These are phyloP conservation scores for Dugesia japonica DNA, from an alignment of 2,888 invertebrate species.

Conservation along the genomic window DNA sequence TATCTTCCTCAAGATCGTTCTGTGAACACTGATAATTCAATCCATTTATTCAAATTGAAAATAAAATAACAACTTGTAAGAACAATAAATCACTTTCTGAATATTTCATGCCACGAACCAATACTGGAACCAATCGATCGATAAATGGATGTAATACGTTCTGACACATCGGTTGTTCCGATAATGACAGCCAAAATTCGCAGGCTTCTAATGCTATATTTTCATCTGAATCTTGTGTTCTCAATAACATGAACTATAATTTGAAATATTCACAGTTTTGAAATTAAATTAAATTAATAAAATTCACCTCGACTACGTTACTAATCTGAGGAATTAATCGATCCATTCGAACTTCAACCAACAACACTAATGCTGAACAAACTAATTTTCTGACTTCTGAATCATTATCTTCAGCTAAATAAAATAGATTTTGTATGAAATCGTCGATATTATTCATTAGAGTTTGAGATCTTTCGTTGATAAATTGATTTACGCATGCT, in stretches of 20 bases:
- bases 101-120: constrained; percentile 91
- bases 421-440: constrained; percentile 76
- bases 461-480: constrained; percentile 76
- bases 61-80: neutral
- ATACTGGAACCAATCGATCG: constrained; percentile 67
- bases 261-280: neutral
- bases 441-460: constrained; percentile 81
- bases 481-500: constrained; percentile 94
- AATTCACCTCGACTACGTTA: constrained; percentile 71
- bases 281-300: constrained; percentile 12
- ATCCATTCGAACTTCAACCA: constrained; percentile 84
- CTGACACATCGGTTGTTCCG: constrained; percentile 68
- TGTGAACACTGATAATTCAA: too few species aligned
- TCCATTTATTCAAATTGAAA: too few species aligned
- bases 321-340: constrained; percentile 81
- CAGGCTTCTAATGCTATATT: constrained; percentile 91
- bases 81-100: constrained; percentile 73
- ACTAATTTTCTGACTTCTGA: constrained; percentile 93
- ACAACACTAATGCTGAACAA: constrained; percentile 83
- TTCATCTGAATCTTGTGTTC: constrained; percentile 76
- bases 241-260: constrained; percentile 70
- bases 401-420: constrained; percentile 81
- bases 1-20: constrained; percentile 90
- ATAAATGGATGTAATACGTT: constrained; percentile 73
- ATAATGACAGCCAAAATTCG: constrained; percentile 91